Evolutionary conservation across 2,113 vertebrate genomes (phyloP).

Genomic region (Brachirus orientalis): DNA sequence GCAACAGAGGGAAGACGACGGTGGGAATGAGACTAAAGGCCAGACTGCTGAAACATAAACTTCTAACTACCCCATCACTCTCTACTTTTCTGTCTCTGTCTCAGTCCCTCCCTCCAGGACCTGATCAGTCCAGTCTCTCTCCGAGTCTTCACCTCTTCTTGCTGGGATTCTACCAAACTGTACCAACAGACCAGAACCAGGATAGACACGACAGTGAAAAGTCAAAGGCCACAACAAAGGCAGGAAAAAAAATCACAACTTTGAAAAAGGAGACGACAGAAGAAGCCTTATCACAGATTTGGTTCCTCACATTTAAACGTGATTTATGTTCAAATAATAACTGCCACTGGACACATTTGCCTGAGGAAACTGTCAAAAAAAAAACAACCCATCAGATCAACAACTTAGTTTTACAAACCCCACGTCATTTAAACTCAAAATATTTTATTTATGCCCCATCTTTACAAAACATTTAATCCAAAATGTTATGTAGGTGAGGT

Average conservation of each 20-base stretch:
- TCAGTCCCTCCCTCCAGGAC: constrained; percentile 70
- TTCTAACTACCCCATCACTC: constrained; percentile 41
- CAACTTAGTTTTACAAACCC: no score
- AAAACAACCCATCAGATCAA: constrained; percentile 27
- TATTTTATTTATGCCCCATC: constrained; percentile 30
- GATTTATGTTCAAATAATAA: constrained; percentile 59
- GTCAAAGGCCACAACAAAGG: constrained; percentile 59
- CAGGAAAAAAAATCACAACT: not conserved
- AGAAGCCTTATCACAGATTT: constrained; percentile 66
- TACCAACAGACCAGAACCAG: constrained; percentile 45
- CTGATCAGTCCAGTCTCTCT: constrained; percentile 64
- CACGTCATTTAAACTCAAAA: constrained; percentile 13
- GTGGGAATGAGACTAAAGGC: constrained; percentile 75
- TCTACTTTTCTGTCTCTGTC: constrained; percentile 44
- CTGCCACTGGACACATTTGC: constrained; percentile 51
- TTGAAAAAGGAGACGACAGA: constrained; percentile 11
- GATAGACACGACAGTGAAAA: constrained; percentile 50
- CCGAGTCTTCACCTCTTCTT: constrained; percentile 82
- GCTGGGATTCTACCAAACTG: constrained; percentile 76
- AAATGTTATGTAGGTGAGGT: constrained; percentile 17
- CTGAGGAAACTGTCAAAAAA: constrained; percentile 54
- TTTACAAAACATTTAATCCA: constrained; percentile 15
- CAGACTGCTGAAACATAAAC: constrained; percentile 89
- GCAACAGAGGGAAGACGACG: constrained; percentile 63
- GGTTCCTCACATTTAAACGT: constrained; percentile 49